phyloP scores from a whole-genome alignment of 2,113 vertebrate species.

The Ceyx margarethae region DNA sequence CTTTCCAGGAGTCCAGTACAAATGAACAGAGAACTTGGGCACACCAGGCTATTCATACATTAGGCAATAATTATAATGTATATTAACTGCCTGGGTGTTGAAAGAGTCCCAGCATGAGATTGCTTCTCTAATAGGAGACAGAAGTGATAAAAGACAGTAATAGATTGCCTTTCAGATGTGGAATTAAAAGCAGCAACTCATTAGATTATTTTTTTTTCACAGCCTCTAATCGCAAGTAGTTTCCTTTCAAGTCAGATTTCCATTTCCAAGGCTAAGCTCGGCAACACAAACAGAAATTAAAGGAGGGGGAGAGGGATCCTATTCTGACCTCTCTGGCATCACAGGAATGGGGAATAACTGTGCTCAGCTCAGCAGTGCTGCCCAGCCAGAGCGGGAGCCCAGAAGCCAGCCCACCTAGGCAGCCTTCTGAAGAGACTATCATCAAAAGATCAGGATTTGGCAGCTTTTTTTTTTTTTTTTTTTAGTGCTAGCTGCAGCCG shows the following conservation, averaged over 20 bases:
- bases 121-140: slow-evolving; percentile 48
- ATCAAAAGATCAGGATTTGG: slow-evolving; percentile 47
- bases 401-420: slow-evolving; percentile 41
- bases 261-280: slow-evolving; percentile 54
- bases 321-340: background rate
- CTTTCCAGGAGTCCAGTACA: background rate
- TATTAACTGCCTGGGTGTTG: slow-evolving; percentile 38
- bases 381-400: background rate
- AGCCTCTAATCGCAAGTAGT: slow-evolving; percentile 27
- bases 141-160: slow-evolving; percentile 63
- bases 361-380: background rate
- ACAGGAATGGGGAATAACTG: background rate
- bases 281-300: slow-evolving; percentile 66
- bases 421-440: slow-evolving; percentile 28
- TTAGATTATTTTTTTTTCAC: slow-evolving; percentile 53
- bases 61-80: slow-evolving; percentile 65
- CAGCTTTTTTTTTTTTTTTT: background rate
- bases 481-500: background rate
- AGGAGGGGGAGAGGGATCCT: background rate
- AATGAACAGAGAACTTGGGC: slow-evolving; percentile 18
- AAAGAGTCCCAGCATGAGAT: slow-evolving; percentile 49
- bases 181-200: slow-evolving; percentile 63
- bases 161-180: slow-evolving; percentile 57
- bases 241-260: slow-evolving; percentile 66
- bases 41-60: slow-evolving; percentile 46